These are phyloP conservation scores for Prionchulus punctatus DNA, from an alignment of 2,888 invertebrate genomes.

Conservation along the genomic window DNA sequence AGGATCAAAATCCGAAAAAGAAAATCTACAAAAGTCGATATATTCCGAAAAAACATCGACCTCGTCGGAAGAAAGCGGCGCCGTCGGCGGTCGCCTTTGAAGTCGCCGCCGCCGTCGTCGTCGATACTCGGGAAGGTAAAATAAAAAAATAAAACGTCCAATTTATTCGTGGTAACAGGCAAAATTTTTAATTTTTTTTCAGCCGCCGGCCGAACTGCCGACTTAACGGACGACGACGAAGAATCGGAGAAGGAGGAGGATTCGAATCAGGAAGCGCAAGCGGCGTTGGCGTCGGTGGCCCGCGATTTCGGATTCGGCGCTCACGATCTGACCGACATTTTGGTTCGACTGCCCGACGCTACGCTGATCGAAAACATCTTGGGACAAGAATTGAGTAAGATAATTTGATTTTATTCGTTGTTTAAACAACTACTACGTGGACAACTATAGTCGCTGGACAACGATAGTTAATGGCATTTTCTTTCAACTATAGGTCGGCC, in stretches of 20 bases:
- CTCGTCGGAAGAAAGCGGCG: background rate
- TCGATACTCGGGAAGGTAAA: background rate
- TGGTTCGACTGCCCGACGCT: conserved; percentile 18
- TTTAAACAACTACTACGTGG: background rate
- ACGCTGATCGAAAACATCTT: conserved; percentile 10
- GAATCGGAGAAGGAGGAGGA: background rate
- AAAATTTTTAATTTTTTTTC: no score
- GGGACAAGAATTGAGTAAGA: conserved; percentile 10
- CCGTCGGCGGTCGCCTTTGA: background rate
- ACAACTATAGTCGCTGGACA: no score
- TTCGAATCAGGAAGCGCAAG: conserved; percentile 14
- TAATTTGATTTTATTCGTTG: background rate
- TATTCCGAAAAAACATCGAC: background rate
- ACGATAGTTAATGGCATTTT: background rate
- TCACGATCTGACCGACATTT: conserved; percentile 17
- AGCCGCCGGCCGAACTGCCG: no score
- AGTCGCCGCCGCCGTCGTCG: background rate
- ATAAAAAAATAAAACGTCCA: no score
- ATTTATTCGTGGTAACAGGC: no score
- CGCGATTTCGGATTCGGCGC: conserved; percentile 19
- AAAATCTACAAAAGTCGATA: background rate
- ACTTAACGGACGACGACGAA: background rate
- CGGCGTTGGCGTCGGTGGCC: conserved; percentile 20
- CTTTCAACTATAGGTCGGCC: background rate
- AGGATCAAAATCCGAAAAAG: background rate